Evolutionary conservation across 2,888 invertebrate genomes (phyloP).

Genomic region (Cerastoderma edule): DNA sequence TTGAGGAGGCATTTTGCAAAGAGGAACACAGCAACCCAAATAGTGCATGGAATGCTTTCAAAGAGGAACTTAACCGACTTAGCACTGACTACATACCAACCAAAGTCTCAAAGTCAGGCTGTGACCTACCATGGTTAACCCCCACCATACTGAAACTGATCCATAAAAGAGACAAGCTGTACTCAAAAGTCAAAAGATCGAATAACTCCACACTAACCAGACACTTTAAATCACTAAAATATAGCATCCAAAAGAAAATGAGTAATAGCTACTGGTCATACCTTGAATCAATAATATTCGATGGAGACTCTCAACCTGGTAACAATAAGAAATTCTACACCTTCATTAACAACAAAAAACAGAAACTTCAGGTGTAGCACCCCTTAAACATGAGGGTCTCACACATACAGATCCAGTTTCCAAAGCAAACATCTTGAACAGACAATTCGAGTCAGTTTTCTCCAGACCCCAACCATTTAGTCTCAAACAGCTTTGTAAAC

Average conservation of each 20-base stretch:
- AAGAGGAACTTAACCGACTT: slow-evolving; percentile 7
- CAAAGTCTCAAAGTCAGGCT: neutral
- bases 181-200: neutral
- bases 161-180: slow-evolving; percentile 24
- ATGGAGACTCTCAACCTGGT: neutral
- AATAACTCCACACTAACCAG: neutral
- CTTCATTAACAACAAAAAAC: slow-evolving; percentile 24
- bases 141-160: neutral
- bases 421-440: slow-evolving; percentile 26
- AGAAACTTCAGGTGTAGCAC: slow-evolving; percentile 12
- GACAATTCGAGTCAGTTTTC: slow-evolving; percentile 30
- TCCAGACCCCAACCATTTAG: slow-evolving; percentile 16
- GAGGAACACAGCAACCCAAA: slow-evolving; percentile 18
- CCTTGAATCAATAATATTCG: slow-evolving; percentile 29
- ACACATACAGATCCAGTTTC: slow-evolving; percentile 8
- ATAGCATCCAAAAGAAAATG: slow-evolving; percentile 26
- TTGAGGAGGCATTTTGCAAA: neutral
- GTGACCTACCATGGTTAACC: slow-evolving; percentile 26
- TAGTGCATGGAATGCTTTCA: slow-evolving; percentile 8
- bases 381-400: slow-evolving; percentile 7
- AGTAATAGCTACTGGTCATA: slow-evolving; percentile 27
- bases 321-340: slow-evolving; percentile 29
- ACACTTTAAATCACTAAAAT: slow-evolving; percentile 1
- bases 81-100: neutral
- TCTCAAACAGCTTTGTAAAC: neutral